Conservation (phyloP, 2,888 invertebrate species). For the Spodoptera picta region DNA sequence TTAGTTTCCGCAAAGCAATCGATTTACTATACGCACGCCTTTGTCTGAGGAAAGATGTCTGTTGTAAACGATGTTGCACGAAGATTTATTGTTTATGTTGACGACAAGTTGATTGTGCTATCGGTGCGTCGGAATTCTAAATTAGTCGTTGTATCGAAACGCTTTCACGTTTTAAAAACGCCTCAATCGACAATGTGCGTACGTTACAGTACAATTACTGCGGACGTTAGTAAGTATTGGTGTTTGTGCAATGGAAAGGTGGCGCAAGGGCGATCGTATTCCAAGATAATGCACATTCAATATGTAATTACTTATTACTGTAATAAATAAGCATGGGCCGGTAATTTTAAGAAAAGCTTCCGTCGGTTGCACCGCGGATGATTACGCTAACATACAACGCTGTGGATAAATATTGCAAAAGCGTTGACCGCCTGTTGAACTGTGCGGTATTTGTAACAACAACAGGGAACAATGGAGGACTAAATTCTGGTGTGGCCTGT, state of each 20-base stretch:
- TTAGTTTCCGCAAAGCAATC: slow-evolving; percentile 44
- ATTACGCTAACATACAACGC: slow-evolving; percentile 68
- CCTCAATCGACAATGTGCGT: slow-evolving; percentile 48
- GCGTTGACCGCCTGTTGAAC: slow-evolving; percentile 60
- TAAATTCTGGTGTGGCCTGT: slow-evolving; percentile 49
- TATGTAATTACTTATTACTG: slow-evolving; percentile 53
- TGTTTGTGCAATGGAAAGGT: slow-evolving; percentile 57
- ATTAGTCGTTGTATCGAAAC: slow-evolving; percentile 58
- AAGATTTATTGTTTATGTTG: slow-evolving; percentile 52
- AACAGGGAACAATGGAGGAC: slow-evolving; percentile 68
- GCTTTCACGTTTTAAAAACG: slow-evolving; percentile 56
- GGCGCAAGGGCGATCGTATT: slow-evolving; percentile 56
- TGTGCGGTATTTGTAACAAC: slow-evolving; percentile 64
- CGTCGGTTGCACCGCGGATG: slow-evolving; percentile 70
- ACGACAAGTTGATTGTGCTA: slow-evolving; percentile 54
- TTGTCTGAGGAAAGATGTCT: slow-evolving; percentile 32
- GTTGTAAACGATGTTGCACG: slow-evolving; percentile 35
- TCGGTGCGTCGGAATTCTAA: slow-evolving; percentile 61
- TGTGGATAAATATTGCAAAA: slow-evolving; percentile 75
- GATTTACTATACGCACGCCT: slow-evolving; percentile 41
- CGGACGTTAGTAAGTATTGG: slow-evolving; percentile 43
- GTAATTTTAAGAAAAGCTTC: slow-evolving; percentile 70
- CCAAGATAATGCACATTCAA: slow-evolving; percentile 50
- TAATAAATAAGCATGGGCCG: slow-evolving; percentile 58
- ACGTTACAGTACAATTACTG: slow-evolving; percentile 48